Evolutionary conservation across 1,140 invertebrate genomes (phyloP), one percentile per base, ranked within the genome.

Genomic region (Apocrypta bakeri): DNA sequence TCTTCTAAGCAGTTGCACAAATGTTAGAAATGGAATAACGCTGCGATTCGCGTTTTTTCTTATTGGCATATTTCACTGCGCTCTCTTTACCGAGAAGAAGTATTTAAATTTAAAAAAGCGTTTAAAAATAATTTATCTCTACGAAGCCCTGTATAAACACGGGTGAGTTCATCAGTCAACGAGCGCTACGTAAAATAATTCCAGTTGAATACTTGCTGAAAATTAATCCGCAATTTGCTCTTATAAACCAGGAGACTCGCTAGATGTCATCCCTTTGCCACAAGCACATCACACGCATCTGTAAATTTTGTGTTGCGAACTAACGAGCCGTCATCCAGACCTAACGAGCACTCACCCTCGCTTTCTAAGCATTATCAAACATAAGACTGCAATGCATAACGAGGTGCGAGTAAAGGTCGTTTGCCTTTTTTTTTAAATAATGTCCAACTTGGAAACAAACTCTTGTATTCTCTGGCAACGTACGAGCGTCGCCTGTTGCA

Each of bases 401-500:
- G 27, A 75, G 42, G 56, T 17, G 63, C 63, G 63, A 11, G 63
- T 4, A 66, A 66, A 25, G 25, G 9, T 25, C 63, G 63, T 8
- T 25, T 29, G 25, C 7, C 25, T 7, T 66, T 29, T 29, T 66
- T 66, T 66, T 66, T 29, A 29, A 66, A 66, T 27, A 27, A 29
- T 66, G 25, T 17, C 24, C 63, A 66, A 66, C 27, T 29, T 11
- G 9, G 63, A 2, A 24, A 66, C 9, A 25, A 66, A 29, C 63
- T 56, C 2, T 21, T 21, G n/a, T 80, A 79, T 29, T 27, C 66
- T 9, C 25, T 24, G 37, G 42, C 63, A 42, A 68, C 84, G 82
- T 61, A 74, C 83, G 77, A 66, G 74, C 82, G 85, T 83, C 80
- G 87, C 86, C 85, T 87, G 87, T 89, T 90, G 86, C 87, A 85